Percentiles rank a stretch among this genome's conserved stretches.
Evolutionary conservation across 2,797 vertebrate genomes (phyloP).

Genomic region (Streptopelia turtur): DNA sequence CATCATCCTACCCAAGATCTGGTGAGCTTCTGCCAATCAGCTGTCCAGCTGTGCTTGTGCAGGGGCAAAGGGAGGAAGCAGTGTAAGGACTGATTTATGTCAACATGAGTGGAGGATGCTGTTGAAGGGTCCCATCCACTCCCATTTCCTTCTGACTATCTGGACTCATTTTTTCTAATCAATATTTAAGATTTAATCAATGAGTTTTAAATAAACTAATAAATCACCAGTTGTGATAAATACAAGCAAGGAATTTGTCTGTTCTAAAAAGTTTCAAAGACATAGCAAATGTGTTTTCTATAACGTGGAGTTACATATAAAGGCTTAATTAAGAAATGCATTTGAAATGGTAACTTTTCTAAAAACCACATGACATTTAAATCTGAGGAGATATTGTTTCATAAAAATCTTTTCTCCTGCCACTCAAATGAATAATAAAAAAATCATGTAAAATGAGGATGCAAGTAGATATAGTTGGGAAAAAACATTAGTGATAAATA

Average conservation of each 20-base stretch:
- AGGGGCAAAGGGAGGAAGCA: not conserved
- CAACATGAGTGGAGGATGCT: fast-evolving
- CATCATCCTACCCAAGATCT: not conserved
- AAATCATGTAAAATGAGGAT: not conserved
- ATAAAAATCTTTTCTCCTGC: not conserved
- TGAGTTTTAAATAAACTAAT: not conserved
- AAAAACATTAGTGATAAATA: slow-evolving; percentile 28
- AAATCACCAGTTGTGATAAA: not conserved
- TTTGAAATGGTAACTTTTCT: not conserved
- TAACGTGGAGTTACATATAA: not conserved
- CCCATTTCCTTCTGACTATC: not conserved
- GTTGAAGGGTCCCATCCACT: not conserved
- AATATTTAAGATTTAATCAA: not conserved
- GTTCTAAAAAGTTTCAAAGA: not conserved
- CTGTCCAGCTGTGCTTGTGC: not conserved
- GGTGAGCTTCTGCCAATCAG: not conserved
- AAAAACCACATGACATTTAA: not conserved
- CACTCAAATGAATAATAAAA: not conserved
- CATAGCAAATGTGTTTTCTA: not conserved
- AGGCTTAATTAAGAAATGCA: not conserved
- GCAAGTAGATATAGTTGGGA: not conserved
- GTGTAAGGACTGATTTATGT: no score
- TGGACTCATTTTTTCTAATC: not conserved
- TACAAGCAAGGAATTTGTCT: not conserved
- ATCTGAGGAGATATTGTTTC: not conserved